A percentile compares a stretch with the other conserved stretches of the same genome.
phyloP scores from a whole-genome alignment of 1,140 invertebrate genomes.

The Aphaenogaster ashmeadi region DNA sequence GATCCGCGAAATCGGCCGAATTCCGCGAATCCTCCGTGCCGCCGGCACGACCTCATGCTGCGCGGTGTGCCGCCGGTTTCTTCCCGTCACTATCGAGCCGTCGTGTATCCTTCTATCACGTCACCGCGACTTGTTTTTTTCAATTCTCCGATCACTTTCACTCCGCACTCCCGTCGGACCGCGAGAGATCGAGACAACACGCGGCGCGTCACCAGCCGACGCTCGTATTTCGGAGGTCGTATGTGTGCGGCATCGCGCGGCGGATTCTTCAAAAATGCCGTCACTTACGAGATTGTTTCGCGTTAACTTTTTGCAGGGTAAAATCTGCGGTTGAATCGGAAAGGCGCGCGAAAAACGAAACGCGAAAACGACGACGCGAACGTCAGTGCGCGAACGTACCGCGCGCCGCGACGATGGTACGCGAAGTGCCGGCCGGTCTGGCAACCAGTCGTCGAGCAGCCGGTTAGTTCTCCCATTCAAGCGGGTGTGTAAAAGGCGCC shows the following conservation, averaged over 20 bases:
- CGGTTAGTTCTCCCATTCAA: conserved; percentile 68
- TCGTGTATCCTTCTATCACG: background rate
- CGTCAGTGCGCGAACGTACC: conserved; percentile 52
- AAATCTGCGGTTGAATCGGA: background rate
- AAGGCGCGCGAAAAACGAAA: background rate
- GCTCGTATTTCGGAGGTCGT: background rate
- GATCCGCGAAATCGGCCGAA: conserved; percentile 2
- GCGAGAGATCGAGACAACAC: background rate
- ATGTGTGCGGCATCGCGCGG: background rate
- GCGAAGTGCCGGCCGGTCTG: conserved; percentile 78
- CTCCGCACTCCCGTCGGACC: conserved; percentile 11
- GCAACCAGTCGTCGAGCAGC: conserved; percentile 45
- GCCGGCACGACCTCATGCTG: background rate
- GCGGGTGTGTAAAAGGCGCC: conserved; percentile 12
- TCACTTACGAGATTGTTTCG: background rate
- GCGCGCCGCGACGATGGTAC: conserved; percentile 77
- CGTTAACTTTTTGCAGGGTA: background rate
- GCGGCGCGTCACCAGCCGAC: background rate
- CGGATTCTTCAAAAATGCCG: background rate
- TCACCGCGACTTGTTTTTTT: conserved; percentile 1
- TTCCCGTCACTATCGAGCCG: background rate
- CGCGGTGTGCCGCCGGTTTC: background rate
- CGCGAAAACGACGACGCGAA: background rate
- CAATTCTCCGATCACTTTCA: conserved; percentile 33
- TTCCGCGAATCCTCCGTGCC: conserved; percentile 20